Conservation (phyloP, 2,113 vertebrate genomes). For the Neogobius melanostomus region DNA sequence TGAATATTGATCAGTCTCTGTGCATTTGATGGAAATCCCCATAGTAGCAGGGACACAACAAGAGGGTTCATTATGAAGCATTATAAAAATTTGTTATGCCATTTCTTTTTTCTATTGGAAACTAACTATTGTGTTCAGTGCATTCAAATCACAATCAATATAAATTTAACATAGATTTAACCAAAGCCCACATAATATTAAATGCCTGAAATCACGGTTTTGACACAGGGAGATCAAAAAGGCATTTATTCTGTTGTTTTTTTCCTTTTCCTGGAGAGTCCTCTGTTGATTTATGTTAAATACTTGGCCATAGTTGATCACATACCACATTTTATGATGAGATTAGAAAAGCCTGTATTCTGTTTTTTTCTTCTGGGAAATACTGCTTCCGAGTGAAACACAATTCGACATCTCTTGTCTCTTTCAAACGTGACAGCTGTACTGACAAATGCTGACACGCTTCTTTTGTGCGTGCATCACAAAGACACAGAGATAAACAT, state of each 20-base stretch:
- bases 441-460: conserved; percentile 1
- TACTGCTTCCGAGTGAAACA: background rate
- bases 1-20: conserved; percentile 1
- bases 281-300: background rate
- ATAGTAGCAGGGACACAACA: background rate
- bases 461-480: background rate
- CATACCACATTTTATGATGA: background rate
- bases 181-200: background rate
- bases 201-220: background rate
- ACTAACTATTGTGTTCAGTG: too few species aligned
- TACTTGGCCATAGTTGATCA: background rate
- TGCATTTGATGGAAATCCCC: background rate
- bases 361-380: background rate
- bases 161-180: background rate
- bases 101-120: background rate
- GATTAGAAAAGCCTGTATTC: background rate
- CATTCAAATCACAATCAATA: too few species aligned
- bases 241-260: background rate
- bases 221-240: background rate
- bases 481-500: conserved; percentile 5
- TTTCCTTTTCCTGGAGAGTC: background rate
- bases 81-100: background rate
- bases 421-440: background rate
- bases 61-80: background rate
- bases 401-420: background rate